A percentile compares a stretch with the other conserved stretches of the same genome.
These are phyloP conservation scores for Edolisoma coerulescens DNA, from an alignment of 2,113 vertebrate species.

Conservation along the genomic window DNA sequence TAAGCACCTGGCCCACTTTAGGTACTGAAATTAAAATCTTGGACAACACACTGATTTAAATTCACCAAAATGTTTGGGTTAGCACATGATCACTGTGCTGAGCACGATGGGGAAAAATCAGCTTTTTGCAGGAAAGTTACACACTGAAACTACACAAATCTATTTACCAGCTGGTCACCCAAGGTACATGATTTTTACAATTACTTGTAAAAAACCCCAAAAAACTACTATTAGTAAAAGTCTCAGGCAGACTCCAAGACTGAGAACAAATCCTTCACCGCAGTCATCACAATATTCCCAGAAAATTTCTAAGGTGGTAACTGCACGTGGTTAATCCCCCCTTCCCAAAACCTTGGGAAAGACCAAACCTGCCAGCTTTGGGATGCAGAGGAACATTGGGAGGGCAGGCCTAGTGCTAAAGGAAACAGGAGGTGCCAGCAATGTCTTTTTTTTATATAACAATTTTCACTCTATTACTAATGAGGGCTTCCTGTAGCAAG, in stretches of 20 bases:
- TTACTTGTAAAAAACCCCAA: background rate
- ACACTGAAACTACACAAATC: background rate
- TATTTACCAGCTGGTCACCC: background rate
- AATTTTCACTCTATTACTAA: background rate
- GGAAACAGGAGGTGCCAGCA: background rate
- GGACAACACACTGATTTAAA: background rate
- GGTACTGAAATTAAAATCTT: background rate
- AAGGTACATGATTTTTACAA: background rate
- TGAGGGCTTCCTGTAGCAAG: background rate
- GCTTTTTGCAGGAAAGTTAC: background rate
- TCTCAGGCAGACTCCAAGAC: background rate
- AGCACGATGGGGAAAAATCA: background rate
- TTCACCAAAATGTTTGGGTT: background rate
- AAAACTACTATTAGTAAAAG: background rate
- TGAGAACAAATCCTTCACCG: background rate
- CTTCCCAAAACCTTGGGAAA: background rate
- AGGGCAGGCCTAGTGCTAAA: background rate
- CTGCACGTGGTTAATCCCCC: fast-evolving
- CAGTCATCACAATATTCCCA: background rate
- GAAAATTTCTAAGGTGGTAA: background rate
- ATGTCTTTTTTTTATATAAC: fast-evolving
- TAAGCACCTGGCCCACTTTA: background rate
- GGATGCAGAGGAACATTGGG: background rate
- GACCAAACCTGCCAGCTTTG: background rate
- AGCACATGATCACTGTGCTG: background rate